Evolutionary conservation across 2,113 vertebrate species (phyloP).

Genomic region (Synchiropus splendidus): DNA sequence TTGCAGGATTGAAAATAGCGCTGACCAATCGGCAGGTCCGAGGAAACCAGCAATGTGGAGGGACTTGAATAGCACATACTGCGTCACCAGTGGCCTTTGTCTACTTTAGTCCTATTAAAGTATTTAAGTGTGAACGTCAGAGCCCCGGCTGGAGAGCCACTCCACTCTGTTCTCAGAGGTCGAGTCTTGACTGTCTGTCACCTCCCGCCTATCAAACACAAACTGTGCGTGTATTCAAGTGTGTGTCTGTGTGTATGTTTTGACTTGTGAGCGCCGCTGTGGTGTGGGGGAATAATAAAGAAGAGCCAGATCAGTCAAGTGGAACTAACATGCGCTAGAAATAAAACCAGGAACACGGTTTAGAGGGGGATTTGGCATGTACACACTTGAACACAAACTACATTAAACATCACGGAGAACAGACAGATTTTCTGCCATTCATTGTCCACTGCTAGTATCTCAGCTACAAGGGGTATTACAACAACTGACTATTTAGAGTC

Average conservation of each 20-base stretch:
- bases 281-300: constrained; percentile 45
- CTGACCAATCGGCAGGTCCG: constrained; percentile 63
- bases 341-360: constrained; percentile 42
- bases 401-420: no score
- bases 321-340: constrained; percentile 39
- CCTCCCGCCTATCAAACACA: constrained; percentile 57
- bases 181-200: constrained; percentile 41
- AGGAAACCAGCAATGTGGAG: constrained; percentile 66
- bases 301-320: constrained; percentile 25
- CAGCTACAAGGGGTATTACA: no score
- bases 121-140: constrained; percentile 71
- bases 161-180: constrained; percentile 49
- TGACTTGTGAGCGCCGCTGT: constrained; percentile 19
- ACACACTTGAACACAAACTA: background rate
- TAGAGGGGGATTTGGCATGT: constrained; percentile 20
- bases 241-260: constrained; percentile 16
- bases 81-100: constrained; percentile 67
- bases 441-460: no score
- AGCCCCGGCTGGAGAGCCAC: constrained; percentile 59
- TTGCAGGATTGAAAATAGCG: constrained; percentile 71
- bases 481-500: no score
- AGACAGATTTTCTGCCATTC: no score
- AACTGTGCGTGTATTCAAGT: constrained; percentile 5
- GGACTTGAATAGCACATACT: constrained; percentile 66
- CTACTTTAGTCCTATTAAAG: constrained; percentile 73